Conservation (phyloP, 35 echinoderm and acorn worm species). For the Patiria miniata region DNA sequence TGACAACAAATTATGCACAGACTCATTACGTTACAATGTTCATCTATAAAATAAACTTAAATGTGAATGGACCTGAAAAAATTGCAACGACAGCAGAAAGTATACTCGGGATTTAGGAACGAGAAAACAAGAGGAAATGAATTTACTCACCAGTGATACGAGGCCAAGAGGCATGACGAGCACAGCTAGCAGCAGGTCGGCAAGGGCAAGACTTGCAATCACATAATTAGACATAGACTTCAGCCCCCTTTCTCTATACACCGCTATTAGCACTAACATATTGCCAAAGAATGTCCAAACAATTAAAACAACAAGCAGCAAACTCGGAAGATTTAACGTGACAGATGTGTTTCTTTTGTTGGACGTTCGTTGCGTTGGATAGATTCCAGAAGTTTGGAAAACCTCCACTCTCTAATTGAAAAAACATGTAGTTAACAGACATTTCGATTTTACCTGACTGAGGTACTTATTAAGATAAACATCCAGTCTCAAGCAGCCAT, state of each 20-base stretch:
- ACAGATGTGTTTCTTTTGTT: not conserved
- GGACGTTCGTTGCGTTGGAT: not conserved
- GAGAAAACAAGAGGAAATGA: not conserved
- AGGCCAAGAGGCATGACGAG: slow-evolving; percentile 90
- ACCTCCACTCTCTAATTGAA: not conserved
- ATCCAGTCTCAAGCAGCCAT: not conserved
- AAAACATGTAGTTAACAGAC: not conserved
- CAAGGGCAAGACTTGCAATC: slow-evolving; percentile 85
- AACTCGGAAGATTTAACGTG: slow-evolving; percentile 37
- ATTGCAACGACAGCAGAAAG: too few species aligned
- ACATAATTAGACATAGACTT: slow-evolving; percentile 99
- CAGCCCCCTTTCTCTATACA: slow-evolving; percentile 81
- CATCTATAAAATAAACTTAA: too few species aligned
- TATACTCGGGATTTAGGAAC: too few species aligned
- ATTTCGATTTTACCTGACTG: not conserved
- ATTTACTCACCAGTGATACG: slow-evolving; percentile 76
- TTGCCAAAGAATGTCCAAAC: slow-evolving; percentile 96
- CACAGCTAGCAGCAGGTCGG: slow-evolving; percentile 79
- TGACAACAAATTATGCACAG: too few species aligned
- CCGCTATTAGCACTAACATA: slow-evolving; percentile 91
- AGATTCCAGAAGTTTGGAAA: slow-evolving; percentile 3
- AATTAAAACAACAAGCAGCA: slow-evolving; percentile 74
- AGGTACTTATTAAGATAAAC: not conserved
- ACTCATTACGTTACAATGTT: too few species aligned
- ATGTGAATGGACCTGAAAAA: too few species aligned